Percentiles rank a stretch among this genome's conserved stretches.
These are phyloP conservation scores for Drosophila anceps DNA, from an alignment of 2,888 invertebrate genomes.

Conservation along the genomic window DNA sequence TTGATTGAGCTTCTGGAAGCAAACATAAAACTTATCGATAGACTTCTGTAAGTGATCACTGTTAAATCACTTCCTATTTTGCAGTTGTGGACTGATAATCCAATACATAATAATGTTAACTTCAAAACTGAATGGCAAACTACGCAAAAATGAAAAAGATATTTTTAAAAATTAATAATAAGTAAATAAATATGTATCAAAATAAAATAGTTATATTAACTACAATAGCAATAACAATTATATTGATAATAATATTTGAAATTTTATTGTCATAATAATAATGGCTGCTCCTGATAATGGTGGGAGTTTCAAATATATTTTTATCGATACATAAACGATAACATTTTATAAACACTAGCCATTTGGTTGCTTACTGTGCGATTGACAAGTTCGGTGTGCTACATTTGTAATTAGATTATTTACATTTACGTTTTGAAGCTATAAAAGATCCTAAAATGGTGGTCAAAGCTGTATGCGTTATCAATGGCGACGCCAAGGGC, in stretches of 20 bases:
- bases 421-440: not conserved
- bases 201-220: not conserved
- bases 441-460: conserved; percentile 85
- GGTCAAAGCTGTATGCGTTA: conserved; percentile 93
- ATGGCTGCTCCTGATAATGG: not conserved
- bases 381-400: conserved; percentile 7
- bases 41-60: not conserved
- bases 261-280: not conserved
- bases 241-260: not conserved
- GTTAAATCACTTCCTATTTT: no score
- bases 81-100: not conserved
- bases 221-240: not conserved
- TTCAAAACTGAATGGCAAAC: not conserved
- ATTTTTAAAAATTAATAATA: not conserved
- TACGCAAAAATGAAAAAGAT: not conserved
- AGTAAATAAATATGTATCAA: not conserved
- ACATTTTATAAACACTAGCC: not conserved
- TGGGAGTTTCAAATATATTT: not conserved
- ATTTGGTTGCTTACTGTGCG: conserved; percentile 18
- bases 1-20: not conserved
- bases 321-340: conserved; percentile 30
- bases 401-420: not conserved
- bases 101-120: not conserved
- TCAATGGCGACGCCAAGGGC: conserved; percentile 94
- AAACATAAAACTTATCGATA: not conserved